Base-by-base conservation (phyloP, 1,140 invertebrate species). In the Drosophila tristis region DNA sequence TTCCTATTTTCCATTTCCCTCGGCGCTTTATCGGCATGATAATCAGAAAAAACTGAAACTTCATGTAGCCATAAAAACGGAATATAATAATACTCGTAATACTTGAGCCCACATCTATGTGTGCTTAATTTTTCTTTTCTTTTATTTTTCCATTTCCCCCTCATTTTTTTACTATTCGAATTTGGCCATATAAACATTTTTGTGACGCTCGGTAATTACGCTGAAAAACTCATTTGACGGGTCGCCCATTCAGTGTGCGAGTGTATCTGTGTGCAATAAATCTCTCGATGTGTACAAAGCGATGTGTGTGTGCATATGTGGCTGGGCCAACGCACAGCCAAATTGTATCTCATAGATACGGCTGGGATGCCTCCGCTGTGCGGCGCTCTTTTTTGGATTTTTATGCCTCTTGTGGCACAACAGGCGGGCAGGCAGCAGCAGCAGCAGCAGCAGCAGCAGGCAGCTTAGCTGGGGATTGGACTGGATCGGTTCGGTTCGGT, bases 151-250 rank as follows among this genome's bases (percentile, higher is more conserved):
- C 39, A 25, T 49, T 54, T 26, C 15, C 25, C 15, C 60, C 45
- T 53, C 54, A 70, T 77, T 59, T 73, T 84, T 86, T 67, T 64
- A 71, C 68, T 53, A 61, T 70, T 77, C 42, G 62, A 75, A 56
- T 87, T 81, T 65, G 79, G 67, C 64, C 73, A 57, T 77, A 81
- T 81, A 77, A 70, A 77, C 45, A 68, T 82, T 76, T 76, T 73
- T 82, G 84, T 82, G 81, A 87, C 82, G 70, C 74, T 68, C 59
- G 75, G 82, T 86, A 86, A 86, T 86, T 86, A 86, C 84, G 78
- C 75, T 87, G 84, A 86, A 86, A 86, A 86, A 86, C 82, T 86
- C 82, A 86, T 86, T 86, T 86, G 82, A 87, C 79, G 82, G 74
- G 74, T 87, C 74, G 81, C 82, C 84, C 81, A 87, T 85, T 87